Percentiles rank a stretch among this genome's conserved stretches.
Evolutionary conservation across 2,797 vertebrate species (phyloP).

Genomic region (Tangara arthus): DNA sequence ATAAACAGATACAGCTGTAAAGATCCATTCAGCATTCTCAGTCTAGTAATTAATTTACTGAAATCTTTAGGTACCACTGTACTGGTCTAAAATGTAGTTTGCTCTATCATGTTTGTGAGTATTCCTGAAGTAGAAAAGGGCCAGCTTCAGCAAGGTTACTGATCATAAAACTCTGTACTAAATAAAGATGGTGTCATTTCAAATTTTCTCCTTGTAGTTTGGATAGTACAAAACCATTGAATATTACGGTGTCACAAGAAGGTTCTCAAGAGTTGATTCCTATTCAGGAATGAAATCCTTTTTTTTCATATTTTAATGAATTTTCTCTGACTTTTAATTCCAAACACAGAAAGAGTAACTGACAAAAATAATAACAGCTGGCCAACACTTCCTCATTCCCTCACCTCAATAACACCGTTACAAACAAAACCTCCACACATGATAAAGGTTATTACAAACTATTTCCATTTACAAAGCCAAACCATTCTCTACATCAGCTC

Average conservation of each 20-base stretch:
- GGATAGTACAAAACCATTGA: not conserved
- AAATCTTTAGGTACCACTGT: not conserved
- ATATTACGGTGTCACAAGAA: not conserved
- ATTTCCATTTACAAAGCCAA: slow-evolving; percentile 41
- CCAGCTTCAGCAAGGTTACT: not conserved
- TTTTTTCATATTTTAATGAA: not conserved
- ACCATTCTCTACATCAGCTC: not conserved
- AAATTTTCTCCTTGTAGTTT: not conserved
- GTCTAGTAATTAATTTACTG: not conserved
- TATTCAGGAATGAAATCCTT: not conserved
- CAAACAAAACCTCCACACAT: not conserved
- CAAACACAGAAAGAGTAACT: not conserved
- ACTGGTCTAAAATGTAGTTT: not conserved
- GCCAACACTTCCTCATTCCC: not conserved
- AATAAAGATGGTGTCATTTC: not conserved
- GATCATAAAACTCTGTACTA: not conserved
- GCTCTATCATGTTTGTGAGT: not conserved
- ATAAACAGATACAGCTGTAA: not conserved
- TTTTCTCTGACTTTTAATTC: not conserved
- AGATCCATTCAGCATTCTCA: not conserved
- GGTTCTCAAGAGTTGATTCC: not conserved
- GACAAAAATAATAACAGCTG: not conserved
- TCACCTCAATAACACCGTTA: not conserved
- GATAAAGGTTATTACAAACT: not conserved
- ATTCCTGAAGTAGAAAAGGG: not conserved